Evolutionary conservation across 1,140 invertebrate species (phyloP), one percentile per base, ranked within the genome.

Genomic region (Drosophila punjabiensis): DNA sequence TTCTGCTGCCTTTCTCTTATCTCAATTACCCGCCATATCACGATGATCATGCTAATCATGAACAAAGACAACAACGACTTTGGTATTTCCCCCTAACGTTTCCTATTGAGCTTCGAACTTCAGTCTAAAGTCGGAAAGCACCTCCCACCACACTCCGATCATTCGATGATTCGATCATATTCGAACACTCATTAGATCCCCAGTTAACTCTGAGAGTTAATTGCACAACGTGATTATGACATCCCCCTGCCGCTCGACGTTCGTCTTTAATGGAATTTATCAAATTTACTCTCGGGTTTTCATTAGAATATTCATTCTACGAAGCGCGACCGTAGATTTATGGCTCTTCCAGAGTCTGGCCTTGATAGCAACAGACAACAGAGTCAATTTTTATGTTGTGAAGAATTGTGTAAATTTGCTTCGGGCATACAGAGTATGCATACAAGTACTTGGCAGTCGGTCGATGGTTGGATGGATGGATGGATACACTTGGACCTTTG

Each of bases 361-460:
- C 78, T 71, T 77, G 71, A 39, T 43, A 45, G 39, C 20, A 56
- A 24, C 30, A 33, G 6, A 3, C 24, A 41, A 65, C 55, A 58
- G 5, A 56, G 48, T 55, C 39, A 56, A 50, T 61, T 50, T 76
- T 82, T 71, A 3, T 65, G 24, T 11, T 13, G 50, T 8, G 39
- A 67, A 66, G 84, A 68, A 61, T 71, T 87, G 81, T 73, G 79
- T 83, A 86, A 87, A 86, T 87, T 87, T 71, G 77, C 50, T 64
- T 39, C 43, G 8, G 20, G 48, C 61, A 47, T 14, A 65, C 53
- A 70, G 4, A 24, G 28, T 64, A 14, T 47, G 52, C 65, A 69
- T 60, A 28, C 50, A 52, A 47, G 68, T 67, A 33, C 39, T 13
- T 37, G 41, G 32, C 69, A 18, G 11, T 52, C 41, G 64, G 28